Evolutionary conservation across 2,113 vertebrate genomes (phyloP).

Genomic region (Garra rufa): DNA sequence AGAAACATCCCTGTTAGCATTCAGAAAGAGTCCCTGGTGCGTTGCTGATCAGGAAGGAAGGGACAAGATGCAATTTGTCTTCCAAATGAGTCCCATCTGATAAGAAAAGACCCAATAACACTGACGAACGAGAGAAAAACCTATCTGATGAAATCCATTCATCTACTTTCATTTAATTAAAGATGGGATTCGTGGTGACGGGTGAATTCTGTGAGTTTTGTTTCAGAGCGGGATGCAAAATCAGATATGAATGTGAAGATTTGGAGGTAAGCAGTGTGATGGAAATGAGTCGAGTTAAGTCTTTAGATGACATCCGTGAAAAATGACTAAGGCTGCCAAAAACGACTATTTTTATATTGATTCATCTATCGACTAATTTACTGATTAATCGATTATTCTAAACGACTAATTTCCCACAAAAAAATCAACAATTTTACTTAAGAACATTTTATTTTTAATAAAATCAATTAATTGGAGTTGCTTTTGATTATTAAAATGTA

Average conservation of each 20-base stretch:
- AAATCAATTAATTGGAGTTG: too few species aligned
- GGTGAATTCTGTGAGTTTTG: neutral
- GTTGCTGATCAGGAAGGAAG: slow-evolving; percentile 49
- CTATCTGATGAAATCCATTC: slow-evolving; percentile 44
- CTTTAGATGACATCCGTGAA: too few species aligned
- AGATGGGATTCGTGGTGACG: neutral
- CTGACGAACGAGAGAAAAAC: slow-evolving; percentile 35
- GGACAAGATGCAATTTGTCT: slow-evolving; percentile 45
- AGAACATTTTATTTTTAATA: too few species aligned
- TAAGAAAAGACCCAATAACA: slow-evolving; percentile 31
- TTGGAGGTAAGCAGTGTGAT: too few species aligned
- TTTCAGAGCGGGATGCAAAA: neutral
- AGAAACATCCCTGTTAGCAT: slow-evolving; percentile 46
- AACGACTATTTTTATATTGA: too few species aligned
- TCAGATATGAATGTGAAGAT: neutral
- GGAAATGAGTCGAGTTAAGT: too few species aligned
- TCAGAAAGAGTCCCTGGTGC: slow-evolving; percentile 49
- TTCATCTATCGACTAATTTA: too few species aligned
- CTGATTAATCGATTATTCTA: too few species aligned
- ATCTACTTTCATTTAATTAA: slow-evolving; percentile 34
- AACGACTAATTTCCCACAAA: too few species aligned
- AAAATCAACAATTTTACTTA: too few species aligned
- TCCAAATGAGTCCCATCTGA: slow-evolving; percentile 34
- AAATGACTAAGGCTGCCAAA: too few species aligned
- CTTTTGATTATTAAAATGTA: too few species aligned